Conservation (phyloP, 2,113 vertebrate genomes). For the Semicossyphus pulcher region DNA sequence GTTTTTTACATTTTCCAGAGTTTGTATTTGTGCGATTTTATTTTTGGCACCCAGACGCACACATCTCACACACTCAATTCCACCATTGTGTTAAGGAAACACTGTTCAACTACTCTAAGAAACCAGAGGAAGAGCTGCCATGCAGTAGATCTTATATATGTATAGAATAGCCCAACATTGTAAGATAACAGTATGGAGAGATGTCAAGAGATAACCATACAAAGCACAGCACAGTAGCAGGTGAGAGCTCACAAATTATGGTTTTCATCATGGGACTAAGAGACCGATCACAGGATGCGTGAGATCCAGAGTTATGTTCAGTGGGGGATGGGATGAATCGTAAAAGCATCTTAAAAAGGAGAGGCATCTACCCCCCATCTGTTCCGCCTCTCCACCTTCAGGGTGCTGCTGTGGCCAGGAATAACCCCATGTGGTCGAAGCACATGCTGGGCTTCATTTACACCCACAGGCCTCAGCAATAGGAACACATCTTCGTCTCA, state of each 20-base stretch:
- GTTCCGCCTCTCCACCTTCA: constrained; percentile 49
- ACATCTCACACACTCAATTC: neutral
- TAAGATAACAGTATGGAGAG: neutral
- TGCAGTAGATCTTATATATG: too few relatives aligned
- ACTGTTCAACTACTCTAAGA: too few relatives aligned
- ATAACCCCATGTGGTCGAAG: constrained; percentile 70
- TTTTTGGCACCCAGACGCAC: too few relatives aligned
- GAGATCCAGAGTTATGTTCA: constrained; percentile 28
- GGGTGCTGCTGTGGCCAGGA: constrained; percentile 66
- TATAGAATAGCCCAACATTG: too few relatives aligned
- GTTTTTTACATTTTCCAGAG: too few relatives aligned
- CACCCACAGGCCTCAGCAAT: constrained; percentile 23
- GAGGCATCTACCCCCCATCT: constrained; percentile 54
- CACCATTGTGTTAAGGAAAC: too few relatives aligned
- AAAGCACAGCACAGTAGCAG: too few relatives aligned
- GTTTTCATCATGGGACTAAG: constrained; percentile 11
- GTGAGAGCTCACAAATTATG: neutral
- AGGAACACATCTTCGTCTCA: constrained; percentile 27
- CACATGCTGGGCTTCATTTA: constrained; percentile 72
- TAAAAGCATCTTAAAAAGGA: constrained; percentile 76
- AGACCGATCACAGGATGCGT: constrained; percentile 4
- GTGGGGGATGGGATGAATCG: constrained; percentile 37
- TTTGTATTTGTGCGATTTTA: too few relatives aligned
- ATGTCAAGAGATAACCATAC: neutral
- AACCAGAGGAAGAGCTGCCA: neutral